Base-by-base conservation (phyloP, 1,140 invertebrate genomes). In the Anastrepha ludens region DNA sequence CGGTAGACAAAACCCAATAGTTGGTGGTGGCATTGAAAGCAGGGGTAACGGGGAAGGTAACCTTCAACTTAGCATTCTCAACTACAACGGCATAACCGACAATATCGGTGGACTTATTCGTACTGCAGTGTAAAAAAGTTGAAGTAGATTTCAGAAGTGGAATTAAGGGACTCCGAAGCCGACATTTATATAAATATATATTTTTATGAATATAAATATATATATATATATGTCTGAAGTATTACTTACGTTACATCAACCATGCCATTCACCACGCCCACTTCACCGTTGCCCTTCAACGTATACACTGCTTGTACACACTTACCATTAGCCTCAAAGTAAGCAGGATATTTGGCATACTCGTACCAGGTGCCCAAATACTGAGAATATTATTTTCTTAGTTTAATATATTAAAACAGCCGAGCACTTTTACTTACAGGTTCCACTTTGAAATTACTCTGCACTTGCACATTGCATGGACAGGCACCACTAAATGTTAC, bases 281-380 rank as follows among this genome's bases (percentile, higher is more conserved):
- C 92, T 1, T 94, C 93, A 4, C 94, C 95, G 88, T 96, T 94
- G 62, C 94, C 94, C 9, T 91, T 93, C 3, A 93, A 87, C 1
- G 91, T 93, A 90, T 97, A 97, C 87, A 95, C 94, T 0, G 96
- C 96, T 6, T 94, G 95, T 4, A 96, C 95, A 90, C 96, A 97
- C 92, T 95, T 96, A 9, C 96, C 96, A 3, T 95, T 96, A 74
- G 95, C 94, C 91, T 97, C 95, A 90, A 96, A 96, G n/a, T 96
- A 89, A 0, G 95, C 94, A 90, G 96, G 96, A 90, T 97, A 97
- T 89, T 95, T 95, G 91, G 96, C 96, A 11, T 94, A 94, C 93
- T 97, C 96, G 90, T 96, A 97, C 96, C 96, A 97, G 89, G 94
- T 95, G 7, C 96, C 96, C 87, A 96, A 89, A 92, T 96, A 97